These are phyloP conservation scores for Lordiphosa collinella DNA, from an alignment of 1,140 invertebrate genomes.

Conservation along the genomic window DNA sequence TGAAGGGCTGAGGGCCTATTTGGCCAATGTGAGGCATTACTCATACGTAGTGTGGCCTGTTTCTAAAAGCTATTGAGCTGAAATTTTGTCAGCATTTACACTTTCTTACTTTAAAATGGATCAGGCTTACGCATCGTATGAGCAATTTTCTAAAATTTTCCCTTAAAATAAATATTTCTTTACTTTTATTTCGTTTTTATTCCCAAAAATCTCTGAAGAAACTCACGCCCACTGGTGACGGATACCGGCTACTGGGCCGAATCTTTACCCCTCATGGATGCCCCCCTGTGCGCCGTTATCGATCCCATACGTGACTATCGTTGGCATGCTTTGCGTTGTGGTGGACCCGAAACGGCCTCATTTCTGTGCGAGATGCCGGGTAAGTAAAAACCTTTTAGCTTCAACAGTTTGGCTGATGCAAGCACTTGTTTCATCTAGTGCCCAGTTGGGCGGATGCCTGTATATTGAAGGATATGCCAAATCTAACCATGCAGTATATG, in stretches of 20 bases:
- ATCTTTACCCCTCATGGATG: constrained; percentile 79
- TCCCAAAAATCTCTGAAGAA: constrained; percentile 31
- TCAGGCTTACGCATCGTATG: too few relatives aligned
- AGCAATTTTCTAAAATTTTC: too few relatives aligned
- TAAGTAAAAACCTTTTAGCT: constrained; percentile 72
- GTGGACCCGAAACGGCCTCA: constrained; percentile 86
- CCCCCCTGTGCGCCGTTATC: constrained; percentile 84
- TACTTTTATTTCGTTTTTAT: neutral
- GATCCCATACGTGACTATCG: constrained; percentile 86
- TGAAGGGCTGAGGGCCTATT: too few relatives aligned
- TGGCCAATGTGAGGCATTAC: too few relatives aligned
- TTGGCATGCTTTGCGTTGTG: constrained; percentile 86
- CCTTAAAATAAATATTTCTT: neutral
- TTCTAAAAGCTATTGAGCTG: too few relatives aligned
- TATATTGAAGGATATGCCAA: constrained; percentile 85
- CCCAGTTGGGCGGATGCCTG: constrained; percentile 86
- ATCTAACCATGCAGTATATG: constrained; percentile 85
- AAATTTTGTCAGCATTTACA: too few relatives aligned
- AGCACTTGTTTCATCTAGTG: constrained; percentile 79
- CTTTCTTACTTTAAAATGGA: too few relatives aligned
- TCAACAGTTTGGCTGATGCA: neutral
- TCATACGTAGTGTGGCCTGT: too few relatives aligned
- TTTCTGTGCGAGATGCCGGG: constrained; percentile 88
- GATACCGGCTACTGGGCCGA: constrained; percentile 85
- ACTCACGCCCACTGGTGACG: constrained; percentile 82